A percentile compares a stretch with the other conserved stretches of the same genome.
These are phyloP conservation scores for Apamea epomidion DNA, from an alignment of 2,888 invertebrate species.

Conservation along the genomic window DNA sequence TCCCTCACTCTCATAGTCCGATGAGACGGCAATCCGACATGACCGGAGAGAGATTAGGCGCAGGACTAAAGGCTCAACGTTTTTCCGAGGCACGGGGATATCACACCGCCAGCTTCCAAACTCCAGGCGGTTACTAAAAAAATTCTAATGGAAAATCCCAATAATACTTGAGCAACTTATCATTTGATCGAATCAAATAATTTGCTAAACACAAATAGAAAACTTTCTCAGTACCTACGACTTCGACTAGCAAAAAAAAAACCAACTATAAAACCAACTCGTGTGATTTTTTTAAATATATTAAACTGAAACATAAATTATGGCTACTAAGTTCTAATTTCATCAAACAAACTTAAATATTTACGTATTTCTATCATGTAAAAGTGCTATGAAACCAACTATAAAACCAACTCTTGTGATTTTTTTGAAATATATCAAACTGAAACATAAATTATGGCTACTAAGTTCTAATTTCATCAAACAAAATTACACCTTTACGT, in stretches of 20 bases:
- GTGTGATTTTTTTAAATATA: not conserved
- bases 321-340: not conserved
- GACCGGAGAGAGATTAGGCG: too few relatives aligned
- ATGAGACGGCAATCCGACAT: too few relatives aligned
- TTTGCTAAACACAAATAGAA: not conserved
- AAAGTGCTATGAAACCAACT: not conserved
- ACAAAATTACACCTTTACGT: not conserved
- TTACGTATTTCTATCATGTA: not conserved
- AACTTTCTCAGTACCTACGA: not conserved
- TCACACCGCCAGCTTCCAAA: too few relatives aligned
- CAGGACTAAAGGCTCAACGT: too few relatives aligned
- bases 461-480: not conserved
- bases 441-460: not conserved
- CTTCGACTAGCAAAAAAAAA: not conserved
- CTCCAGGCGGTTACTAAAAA: too few relatives aligned
- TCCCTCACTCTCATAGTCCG: too few relatives aligned
- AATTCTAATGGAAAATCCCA: too few relatives aligned
- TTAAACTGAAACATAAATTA: too few relatives aligned
- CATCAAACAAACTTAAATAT: not conserved
- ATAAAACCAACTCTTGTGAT: not conserved
- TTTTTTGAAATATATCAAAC: not conserved
- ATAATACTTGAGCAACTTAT: too few relatives aligned
- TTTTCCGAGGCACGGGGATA: too few relatives aligned
- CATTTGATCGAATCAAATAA: not conserved
- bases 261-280: not conserved